Percentiles rank a stretch among this genome's conserved stretches.
These are phyloP conservation scores for Sinocyclocheilus anophthalmus DNA, from an alignment of 2,113 vertebrate species.

Conservation along the genomic window DNA sequence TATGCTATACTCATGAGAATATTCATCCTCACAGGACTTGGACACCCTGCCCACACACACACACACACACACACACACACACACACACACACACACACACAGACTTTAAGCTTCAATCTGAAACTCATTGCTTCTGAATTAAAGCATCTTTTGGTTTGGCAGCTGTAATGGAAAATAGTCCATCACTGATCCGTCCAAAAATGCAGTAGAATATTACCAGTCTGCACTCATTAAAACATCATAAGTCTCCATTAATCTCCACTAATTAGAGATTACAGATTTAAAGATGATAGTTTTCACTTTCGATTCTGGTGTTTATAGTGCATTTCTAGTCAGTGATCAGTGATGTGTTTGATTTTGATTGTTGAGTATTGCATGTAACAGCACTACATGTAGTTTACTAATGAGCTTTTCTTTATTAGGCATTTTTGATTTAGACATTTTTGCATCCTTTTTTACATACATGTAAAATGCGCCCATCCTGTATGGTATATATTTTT, in stretches of 20 bases:
- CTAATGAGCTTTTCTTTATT: background rate
- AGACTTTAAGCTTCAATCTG: background rate
- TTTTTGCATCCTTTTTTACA: too few relatives aligned
- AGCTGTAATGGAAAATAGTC: slow-evolving; percentile 29
- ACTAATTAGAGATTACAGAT: slow-evolving; percentile 33
- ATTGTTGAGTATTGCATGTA: background rate
- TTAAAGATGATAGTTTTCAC: slow-evolving; percentile 14
- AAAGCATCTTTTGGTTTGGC: background rate
- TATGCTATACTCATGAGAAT: background rate
- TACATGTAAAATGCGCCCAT: too few relatives aligned
- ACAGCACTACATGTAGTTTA: background rate
- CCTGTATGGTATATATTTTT: too few relatives aligned
- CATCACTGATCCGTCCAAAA: slow-evolving; percentile 28
- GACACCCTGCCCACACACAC: background rate
- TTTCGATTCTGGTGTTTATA: background rate
- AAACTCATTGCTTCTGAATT: slow-evolving; percentile 20
- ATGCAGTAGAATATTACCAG: background rate
- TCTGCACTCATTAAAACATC: slow-evolving; percentile 34
- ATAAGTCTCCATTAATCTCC: slow-evolving; percentile 30
- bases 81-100: background rate
- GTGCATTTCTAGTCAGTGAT: background rate
- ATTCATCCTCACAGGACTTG: background rate
- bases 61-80: too few relatives aligned
- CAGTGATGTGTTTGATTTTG: background rate
- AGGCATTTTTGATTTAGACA: background rate